These are phyloP conservation scores for Nothura maculosa DNA, from an alignment of 2,797 vertebrate species.

Conservation along the genomic window DNA sequence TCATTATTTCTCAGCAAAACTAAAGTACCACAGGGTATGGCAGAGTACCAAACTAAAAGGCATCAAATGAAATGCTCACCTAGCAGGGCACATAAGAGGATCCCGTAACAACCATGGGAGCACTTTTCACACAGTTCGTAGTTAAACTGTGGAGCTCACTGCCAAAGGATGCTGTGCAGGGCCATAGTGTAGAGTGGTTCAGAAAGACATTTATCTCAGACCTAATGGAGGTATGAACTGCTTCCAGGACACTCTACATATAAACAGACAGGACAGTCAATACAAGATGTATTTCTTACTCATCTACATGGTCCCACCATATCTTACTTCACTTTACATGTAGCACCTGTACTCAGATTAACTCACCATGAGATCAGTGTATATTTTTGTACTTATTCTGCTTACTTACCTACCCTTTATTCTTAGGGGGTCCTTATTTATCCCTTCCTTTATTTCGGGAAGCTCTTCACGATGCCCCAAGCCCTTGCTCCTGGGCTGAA, in stretches of 20 bases:
- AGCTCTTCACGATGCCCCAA: not conserved
- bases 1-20: not conserved
- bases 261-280: not conserved
- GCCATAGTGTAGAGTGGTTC: not conserved
- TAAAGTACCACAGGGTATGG: too few relatives aligned
- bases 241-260: not conserved
- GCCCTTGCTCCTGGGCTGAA: not conserved
- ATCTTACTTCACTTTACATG: not conserved
- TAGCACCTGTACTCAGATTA: not conserved
- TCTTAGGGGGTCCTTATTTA: not conserved
- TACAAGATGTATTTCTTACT: not conserved
- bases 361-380: fast-evolving
- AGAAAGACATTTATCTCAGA: not conserved
- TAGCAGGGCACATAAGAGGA: not conserved
- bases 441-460: not conserved
- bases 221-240: not conserved
- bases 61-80: not conserved
- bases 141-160: not conserved
- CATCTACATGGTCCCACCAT: not conserved
- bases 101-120: not conserved
- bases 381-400: not conserved
- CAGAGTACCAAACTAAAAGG: not conserved
- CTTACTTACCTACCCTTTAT: not conserved
- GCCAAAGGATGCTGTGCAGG: not conserved
- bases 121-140: not conserved